Base-by-base conservation (phyloP, 2,888 invertebrate genomes). In the Sympetrum striolatum region DNA sequence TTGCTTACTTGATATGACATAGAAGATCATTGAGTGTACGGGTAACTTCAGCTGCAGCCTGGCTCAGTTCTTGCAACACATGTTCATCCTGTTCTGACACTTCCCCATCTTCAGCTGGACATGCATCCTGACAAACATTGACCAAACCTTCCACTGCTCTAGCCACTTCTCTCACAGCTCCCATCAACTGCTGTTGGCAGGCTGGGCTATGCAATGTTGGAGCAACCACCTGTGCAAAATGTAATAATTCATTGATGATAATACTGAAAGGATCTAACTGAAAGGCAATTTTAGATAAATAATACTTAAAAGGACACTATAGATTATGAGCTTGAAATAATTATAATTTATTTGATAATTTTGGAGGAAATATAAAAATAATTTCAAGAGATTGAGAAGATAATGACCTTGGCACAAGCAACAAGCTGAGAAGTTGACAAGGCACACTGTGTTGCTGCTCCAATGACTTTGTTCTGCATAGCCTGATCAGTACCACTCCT, bases 401-500 rank as follows among this genome's bases (percentile, higher is more conserved):
- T 73, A 48, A 92, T 93, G 93, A 96, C 97, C 95, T 99, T 99
- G 31, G 99, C 98, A 93, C 99, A 99, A 0, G 99, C 99, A 0
- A 99, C 99, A 3, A 99, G 95, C 93, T 99, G 99, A 79, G 99
- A 99, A 8, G 99, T 99, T 10, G 99, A 98, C 80, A 99, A 95
- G 0, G 99, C 99, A 93, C 99, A 99, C 93, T 98, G 97, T 0
- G 99, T 99, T 0, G 99, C 99, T 0, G 98, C 98, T 0, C 98
- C 97, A 92, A 99, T 99, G 82, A 99, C 98, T 92, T 95, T 95
- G 94, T 98, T 98, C 94, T 98, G 98, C 53, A 96, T 96, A 64
- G 96, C 96, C 92, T 97, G 97, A 92, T 97, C 96, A 92, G 97
- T 97, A 93, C 97, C 97, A 92, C 97, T 97, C 10, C 86, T 86